Evolutionary conservation across 2,797 vertebrate genomes (phyloP).

Genomic region (Sebastes nivosus): DNA sequence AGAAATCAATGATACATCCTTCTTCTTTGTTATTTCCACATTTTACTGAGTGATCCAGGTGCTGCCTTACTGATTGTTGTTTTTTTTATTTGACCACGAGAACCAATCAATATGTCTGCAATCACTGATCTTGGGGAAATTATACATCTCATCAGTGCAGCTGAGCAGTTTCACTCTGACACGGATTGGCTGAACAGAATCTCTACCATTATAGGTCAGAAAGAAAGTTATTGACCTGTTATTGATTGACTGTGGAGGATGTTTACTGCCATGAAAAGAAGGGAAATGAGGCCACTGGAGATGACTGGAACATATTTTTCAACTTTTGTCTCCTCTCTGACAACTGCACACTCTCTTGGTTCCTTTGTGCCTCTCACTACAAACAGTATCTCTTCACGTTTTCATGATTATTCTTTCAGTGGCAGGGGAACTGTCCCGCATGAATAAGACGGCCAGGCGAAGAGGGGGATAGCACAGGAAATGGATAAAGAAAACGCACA

Average conservation of each 20-base stretch:
- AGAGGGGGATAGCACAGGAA: not conserved
- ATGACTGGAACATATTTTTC: not conserved
- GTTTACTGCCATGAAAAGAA: not conserved
- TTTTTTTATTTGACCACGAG: not conserved
- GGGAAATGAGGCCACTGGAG: constrained; percentile 7
- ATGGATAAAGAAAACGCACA: not conserved
- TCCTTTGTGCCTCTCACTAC: not conserved
- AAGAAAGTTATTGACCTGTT: not conserved
- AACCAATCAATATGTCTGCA: not conserved
- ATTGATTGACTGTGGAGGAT: not conserved
- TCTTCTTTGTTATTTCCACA: not conserved
- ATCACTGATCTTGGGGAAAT: not conserved
- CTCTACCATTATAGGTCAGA: not conserved
- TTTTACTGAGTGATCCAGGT: not conserved
- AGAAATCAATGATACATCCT: not conserved
- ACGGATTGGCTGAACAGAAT: not conserved
- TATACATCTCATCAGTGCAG: not conserved
- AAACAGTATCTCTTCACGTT: not conserved
- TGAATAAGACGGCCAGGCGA: not conserved
- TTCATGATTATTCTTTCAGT: constrained; percentile 4
- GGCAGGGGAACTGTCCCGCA: not conserved
- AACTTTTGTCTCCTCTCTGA: not conserved
- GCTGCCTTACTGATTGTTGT: not conserved
- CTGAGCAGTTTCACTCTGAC: not conserved
- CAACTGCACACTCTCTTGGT: not conserved